Base-by-base conservation (phyloP, 2,888 invertebrate species). In the Athalia circularis region DNA sequence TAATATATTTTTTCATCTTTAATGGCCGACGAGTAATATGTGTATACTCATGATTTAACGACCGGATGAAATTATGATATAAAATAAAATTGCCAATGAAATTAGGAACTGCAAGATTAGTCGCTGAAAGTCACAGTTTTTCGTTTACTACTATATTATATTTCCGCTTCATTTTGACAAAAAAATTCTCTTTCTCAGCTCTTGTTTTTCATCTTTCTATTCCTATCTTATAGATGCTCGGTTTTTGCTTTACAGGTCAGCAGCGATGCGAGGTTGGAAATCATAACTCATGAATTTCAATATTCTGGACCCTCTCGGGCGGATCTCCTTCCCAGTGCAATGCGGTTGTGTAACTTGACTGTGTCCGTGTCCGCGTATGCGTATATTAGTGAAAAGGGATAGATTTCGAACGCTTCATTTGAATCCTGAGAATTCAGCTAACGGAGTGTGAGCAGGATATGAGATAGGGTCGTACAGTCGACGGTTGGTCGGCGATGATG, bases 261-360 rank as follows among this genome's bases (percentile, higher is more conserved):
- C 7, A 4, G 11, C 43, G 29, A 29, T 29, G 48, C 65, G 43
- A 47, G 65, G 65, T 13, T 48, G 50, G 29, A 62, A 75, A 75
- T 62, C 75, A 75, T 75, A 75, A 75, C 75, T 75, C 75, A 75
- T 75, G 75, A 75, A 75, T 75, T 75, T 75, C 75, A 75, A 75
- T 75, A 75, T 75, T 50, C 29, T 47, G 52, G 57, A 72, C 72
- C 62, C 75, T 75, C 48, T 64, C 75, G 61, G 9, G 52, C 15
- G 15, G 48, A 47, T 45, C 62, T 62, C 61, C 62, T 61, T 47
- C 75, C 48, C 59, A 13, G 8, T 52, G 48, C 59, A 64, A 43
- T 62, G 52, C 52, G 11, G 48, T 54, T 29, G 54, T 7, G 29
- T n/a, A 29, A 29, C 29, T 7, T 9, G 2, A 62, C 29, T 6